Evolutionary conservation across 2,888 invertebrate species (phyloP).

Genomic region (Diaprepes abbreviatus): DNA sequence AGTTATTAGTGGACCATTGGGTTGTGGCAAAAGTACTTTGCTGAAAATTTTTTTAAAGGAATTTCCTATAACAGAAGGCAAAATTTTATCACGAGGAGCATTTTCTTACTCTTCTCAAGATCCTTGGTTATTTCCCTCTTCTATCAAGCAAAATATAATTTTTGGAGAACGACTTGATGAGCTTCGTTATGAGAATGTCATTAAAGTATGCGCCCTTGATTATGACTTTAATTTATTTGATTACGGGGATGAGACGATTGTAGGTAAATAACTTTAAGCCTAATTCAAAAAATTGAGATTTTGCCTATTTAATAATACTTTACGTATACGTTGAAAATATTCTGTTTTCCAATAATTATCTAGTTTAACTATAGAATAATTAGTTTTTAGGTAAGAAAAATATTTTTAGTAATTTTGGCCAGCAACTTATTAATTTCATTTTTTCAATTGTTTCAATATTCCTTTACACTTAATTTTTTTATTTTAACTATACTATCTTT

Average conservation of each 20-base stretch:
- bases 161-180: conserved; percentile 77
- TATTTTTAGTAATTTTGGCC: too few relatives aligned
- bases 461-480: too few relatives aligned
- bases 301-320: too few relatives aligned
- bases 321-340: too few relatives aligned
- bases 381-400: too few relatives aligned
- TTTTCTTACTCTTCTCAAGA: conserved; percentile 74
- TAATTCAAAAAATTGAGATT: too few relatives aligned
- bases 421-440: too few relatives aligned
- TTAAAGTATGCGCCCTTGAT: conserved; percentile 75
- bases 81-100: conserved; percentile 67
- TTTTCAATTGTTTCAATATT: too few relatives aligned
- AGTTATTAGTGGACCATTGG: conserved; percentile 76
- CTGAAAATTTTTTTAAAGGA: conserved; percentile 66
- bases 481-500: too few relatives aligned
- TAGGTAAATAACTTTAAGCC: conserved; percentile 63
- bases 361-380: too few relatives aligned
- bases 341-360: too few relatives aligned
- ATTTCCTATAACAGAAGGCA: conserved; percentile 66
- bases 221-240: conserved; percentile 70
- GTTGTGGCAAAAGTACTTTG: conserved; percentile 74
- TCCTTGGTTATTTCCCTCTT: conserved; percentile 74
- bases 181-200: conserved; percentile 72
- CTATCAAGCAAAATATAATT: conserved; percentile 82
- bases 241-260: conserved; percentile 77